Evolutionary conservation across 2,888 invertebrate species (phyloP).

Genomic region (Tetragnatha montana): DNA sequence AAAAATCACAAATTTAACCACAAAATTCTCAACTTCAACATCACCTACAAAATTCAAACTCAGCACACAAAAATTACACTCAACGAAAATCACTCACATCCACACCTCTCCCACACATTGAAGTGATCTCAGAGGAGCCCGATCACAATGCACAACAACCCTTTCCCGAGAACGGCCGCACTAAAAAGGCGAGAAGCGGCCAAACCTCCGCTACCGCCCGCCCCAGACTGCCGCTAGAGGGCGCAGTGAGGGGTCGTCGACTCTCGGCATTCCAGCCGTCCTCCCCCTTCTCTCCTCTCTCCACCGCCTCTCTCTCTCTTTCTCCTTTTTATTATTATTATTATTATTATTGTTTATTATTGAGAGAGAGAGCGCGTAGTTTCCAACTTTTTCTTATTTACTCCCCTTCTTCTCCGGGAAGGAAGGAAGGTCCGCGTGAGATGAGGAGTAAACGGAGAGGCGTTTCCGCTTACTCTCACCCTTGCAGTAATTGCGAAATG

Average conservation of each 20-base stretch:
- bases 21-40: no score
- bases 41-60: no score
- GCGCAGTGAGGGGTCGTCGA: conserved; percentile 66
- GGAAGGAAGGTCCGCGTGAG: conserved; percentile 41
- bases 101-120: no score
- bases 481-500: no score
- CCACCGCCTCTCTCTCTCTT: background rate
- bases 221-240: conserved; percentile 52
- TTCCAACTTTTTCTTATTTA: conserved; percentile 24
- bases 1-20: no score
- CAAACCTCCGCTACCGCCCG: conserved; percentile 54
- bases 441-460: conserved; percentile 43
- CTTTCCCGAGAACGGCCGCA: background rate
- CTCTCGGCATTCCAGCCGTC: conserved; percentile 63
- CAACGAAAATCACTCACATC: no score
- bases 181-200: conserved; percentile 14
- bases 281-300: conserved; percentile 35
- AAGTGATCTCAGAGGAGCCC: no score
- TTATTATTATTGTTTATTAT: conserved; percentile 58
- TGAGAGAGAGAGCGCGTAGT: conserved; percentile 6
- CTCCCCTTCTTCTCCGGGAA: conserved; percentile 12
- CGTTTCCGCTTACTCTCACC: conserved; percentile 42
- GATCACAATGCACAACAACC: background rate
- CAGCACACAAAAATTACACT: no score
- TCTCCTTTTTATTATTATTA: conserved; percentile 34